These are phyloP conservation scores for Porphyrio hochstetteri DNA, from an alignment of 2,113 vertebrate species.

Conservation along the genomic window DNA sequence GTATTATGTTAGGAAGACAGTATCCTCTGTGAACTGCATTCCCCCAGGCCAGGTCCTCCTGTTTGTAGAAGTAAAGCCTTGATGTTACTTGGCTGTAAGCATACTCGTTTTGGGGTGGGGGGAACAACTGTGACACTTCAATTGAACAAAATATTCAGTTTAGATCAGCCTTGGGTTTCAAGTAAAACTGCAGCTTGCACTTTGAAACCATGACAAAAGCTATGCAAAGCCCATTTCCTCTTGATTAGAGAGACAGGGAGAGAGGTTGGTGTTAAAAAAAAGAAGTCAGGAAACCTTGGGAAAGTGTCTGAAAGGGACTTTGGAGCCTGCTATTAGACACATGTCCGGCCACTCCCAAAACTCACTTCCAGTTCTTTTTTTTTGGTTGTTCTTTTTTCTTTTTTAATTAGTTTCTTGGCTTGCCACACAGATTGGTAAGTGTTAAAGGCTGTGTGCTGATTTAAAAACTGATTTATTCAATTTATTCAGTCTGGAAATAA, in stretches of 20 bases:
- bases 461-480: constrained; percentile 15
- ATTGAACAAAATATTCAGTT: constrained; percentile 4
- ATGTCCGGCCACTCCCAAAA: constrained; percentile 60
- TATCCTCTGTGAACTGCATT: not conserved
- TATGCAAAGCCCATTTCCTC: constrained; percentile 73
- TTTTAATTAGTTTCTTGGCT: constrained; percentile 48
- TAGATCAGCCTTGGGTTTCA: constrained; percentile 38
- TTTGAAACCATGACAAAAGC: constrained; percentile 67
- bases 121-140: not conserved
- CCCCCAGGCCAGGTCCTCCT: not conserved
- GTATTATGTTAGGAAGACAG: not conserved
- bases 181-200: constrained; percentile 45
- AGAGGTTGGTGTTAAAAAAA: constrained; percentile 53
- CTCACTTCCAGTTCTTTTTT: constrained; percentile 53
- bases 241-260: constrained; percentile 52
- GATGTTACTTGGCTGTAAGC: not conserved
- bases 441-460: constrained; percentile 15
- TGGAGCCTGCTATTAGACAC: constrained; percentile 64
- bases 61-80: not conserved
- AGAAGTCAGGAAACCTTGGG: constrained; percentile 71
- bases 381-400: not conserved
- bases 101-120: not conserved
- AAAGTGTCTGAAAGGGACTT: constrained; percentile 65
- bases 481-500: not conserved
- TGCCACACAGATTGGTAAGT: not conserved